These are phyloP conservation scores for Chrysogorgia sp. DNA, from an alignment of 92 coral and sea anemone genomes.

Conservation along the genomic window DNA sequence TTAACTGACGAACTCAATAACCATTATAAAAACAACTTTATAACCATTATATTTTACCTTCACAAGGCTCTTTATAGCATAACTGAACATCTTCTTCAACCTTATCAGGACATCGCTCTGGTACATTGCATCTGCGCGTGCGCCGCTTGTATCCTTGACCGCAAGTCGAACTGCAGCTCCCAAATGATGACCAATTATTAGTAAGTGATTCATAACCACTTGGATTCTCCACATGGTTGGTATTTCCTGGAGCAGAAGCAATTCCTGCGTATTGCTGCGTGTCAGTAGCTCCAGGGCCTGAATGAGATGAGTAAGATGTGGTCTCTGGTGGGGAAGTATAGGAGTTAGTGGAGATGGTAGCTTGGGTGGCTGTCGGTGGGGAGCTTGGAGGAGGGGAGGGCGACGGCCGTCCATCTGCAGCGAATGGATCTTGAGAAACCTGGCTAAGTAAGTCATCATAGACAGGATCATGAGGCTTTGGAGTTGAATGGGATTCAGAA, in stretches of 20 bases:
- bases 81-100: constrained; percentile 79
- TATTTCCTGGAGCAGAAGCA: neutral
- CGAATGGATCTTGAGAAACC: constrained; percentile 22
- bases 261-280: neutral
- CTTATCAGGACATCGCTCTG: constrained; percentile 72
- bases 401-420: neutral
- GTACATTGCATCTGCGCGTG: constrained; percentile 78
- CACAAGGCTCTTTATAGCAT: constrained; percentile 72
- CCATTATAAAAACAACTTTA: too few relatives aligned
- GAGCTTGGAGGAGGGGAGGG: constrained; percentile 2
- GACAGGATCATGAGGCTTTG: constrained; percentile 9
- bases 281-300: neutral
- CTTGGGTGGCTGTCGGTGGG: neutral
- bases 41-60: constrained; percentile 48
- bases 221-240: constrained; percentile 6
- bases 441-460: constrained; percentile 31
- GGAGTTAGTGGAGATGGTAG: neutral
- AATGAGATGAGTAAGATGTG: neutral
- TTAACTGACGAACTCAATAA: too few relatives aligned
- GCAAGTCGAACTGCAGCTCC: constrained; percentile 84
- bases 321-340: neutral
- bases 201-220: neutral
- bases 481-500: neutral
- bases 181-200: constrained; percentile 79
- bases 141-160: constrained; percentile 85